Base-by-base conservation (phyloP, 2,797 vertebrate species). In the Limosa lapponica region DNA sequence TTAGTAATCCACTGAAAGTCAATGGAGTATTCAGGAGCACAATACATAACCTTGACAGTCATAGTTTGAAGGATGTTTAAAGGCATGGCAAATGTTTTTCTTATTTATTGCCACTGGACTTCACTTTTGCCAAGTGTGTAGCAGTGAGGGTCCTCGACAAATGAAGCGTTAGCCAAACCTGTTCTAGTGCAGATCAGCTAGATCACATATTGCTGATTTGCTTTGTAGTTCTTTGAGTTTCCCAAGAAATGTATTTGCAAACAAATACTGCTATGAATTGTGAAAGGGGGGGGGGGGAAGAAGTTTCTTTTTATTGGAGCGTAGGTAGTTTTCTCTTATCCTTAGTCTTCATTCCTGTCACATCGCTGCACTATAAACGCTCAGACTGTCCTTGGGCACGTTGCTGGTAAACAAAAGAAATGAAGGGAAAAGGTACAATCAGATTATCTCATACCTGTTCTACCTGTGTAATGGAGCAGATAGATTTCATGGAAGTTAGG, bases 1-100 rank as follows among this genome's bases (percentile, higher is more conserved):
- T 83, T 96, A 87, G 48, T 81, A 89, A 85, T 94, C 72, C 78
- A 52, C 48, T 89, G 95, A 82, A 25, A 59, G 80, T 83, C 90
- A 67, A 37, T 1, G 2, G 18, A 27, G 8, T 80, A 73, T 95
- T 96, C 55, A 83, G 59, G 11, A 34, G 57, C 36, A 32, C 62
- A 82, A 74, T 79, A 30, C 5, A 32, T 67, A 70, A 82, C 78
- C 55, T 78, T 64, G n/a, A 11, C 52, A 94, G 87, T 90, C 48
- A 90, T 13, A 46, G 25, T 44, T 48, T 58, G 59, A 82, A 62
- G 46, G 41, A 5, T 81, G 58, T 73, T 93, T 82, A 66, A 82
- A 94, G 13, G 61, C 32, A 44, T 8, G 23, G 13, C 4, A 61
- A 41, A 37, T 57, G 39, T 25, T 87, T 87, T 49, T 77, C 43